Percentiles rank a stretch among this genome's conserved stretches.
These are phyloP conservation scores for Cephalopachus bancanus DNA, from an alignment of 2,797 vertebrate species.

Conservation along the genomic window DNA sequence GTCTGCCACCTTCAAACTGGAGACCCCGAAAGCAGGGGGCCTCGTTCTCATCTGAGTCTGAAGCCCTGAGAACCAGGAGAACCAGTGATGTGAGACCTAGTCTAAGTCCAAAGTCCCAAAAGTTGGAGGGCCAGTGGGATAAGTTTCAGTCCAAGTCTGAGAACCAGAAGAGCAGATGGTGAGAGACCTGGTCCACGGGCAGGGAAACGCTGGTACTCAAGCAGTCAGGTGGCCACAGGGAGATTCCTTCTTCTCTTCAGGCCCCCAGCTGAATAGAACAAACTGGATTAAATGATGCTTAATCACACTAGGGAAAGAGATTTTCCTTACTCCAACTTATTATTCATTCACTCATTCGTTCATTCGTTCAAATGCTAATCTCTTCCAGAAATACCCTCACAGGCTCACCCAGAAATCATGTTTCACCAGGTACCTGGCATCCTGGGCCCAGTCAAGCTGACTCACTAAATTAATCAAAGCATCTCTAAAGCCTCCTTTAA, in stretches of 20 bases:
- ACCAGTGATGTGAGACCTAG: not conserved
- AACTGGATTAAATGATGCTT: not conserved
- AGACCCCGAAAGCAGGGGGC: not conserved
- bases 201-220: not conserved
- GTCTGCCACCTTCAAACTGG: not conserved
- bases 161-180: not conserved
- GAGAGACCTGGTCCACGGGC: not conserved
- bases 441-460: too few species aligned
- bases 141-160: not conserved
- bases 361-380: not conserved
- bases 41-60: not conserved
- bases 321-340: not conserved
- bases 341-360: too few species aligned
- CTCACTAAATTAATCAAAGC: not conserved
- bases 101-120: not conserved
- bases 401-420: not conserved
- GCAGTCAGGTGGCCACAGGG: not conserved
- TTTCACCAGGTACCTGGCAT: not conserved
- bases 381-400: not conserved
- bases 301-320: not conserved
- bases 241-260: not conserved
- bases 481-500: not conserved
- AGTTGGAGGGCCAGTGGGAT: not conserved
- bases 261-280: not conserved
- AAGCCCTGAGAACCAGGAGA: not conserved